phyloP scores from a whole-genome alignment of 1,140 invertebrate species.

The Sitodiplosis mosellana region DNA sequence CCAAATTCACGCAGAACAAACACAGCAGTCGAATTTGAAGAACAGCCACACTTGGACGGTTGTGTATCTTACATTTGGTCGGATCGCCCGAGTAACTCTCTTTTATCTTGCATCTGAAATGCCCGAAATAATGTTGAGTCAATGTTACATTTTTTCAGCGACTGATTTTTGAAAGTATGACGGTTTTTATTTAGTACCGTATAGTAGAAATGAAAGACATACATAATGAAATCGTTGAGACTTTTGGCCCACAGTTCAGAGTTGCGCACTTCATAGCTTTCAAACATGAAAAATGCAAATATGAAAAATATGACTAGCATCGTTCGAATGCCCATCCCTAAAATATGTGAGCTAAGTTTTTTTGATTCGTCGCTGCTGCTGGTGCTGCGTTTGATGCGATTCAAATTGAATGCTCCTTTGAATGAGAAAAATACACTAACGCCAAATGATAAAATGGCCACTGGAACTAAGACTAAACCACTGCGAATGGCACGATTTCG shows the following conservation, averaged over 20 bases:
- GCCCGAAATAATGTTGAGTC: too few species aligned
- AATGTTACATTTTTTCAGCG: too few species aligned
- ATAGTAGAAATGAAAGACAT: too few species aligned
- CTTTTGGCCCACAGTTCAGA: conserved; percentile 52
- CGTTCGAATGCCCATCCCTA: conserved; percentile 58
- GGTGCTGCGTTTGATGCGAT: conserved; percentile 57
- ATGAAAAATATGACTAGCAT: conserved; percentile 53
- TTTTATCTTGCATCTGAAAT: conserved; percentile 41
- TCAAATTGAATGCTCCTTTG: conserved; percentile 59
- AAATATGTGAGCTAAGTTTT: conserved; percentile 67
- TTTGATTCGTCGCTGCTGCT: conserved; percentile 64
- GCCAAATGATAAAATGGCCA: conserved; percentile 43
- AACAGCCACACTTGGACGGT: conserved; percentile 59
- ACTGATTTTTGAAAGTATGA: too few species aligned
- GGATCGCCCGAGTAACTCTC: conserved; percentile 29
- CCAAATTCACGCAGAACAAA: conserved; percentile 61
- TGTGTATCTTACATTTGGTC: conserved; percentile 40
- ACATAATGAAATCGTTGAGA: conserved; percentile 63
- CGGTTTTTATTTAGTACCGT: too few species aligned
- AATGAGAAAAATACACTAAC: conserved; percentile 65
- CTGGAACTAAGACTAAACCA: conserved; percentile 60
- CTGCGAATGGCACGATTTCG: conserved; percentile 52
- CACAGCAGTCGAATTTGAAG: conserved; percentile 64
- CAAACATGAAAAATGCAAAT: conserved; percentile 59
- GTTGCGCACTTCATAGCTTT: conserved; percentile 60